A percentile compares a stretch with the other conserved stretches of the same genome.
phyloP scores from a whole-genome alignment of 1,140 invertebrate genomes.

The Rhagoletis pomonella region DNA sequence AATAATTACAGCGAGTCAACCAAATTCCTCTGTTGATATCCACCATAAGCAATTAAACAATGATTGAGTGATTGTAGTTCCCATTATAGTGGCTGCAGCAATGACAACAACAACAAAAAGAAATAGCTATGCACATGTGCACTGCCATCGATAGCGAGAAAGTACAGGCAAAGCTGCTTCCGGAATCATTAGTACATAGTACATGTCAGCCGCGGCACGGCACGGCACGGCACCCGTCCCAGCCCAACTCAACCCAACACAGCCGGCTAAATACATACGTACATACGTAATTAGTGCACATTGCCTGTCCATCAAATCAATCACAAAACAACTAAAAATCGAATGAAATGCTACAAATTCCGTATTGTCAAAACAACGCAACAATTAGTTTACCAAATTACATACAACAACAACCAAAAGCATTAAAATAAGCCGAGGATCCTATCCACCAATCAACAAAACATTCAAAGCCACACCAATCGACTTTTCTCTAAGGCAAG shows the following conservation, averaged over 20 bases:
- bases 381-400: slow-evolving; percentile 74
- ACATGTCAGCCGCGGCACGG: not conserved
- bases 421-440: not conserved
- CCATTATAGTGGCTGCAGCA: not conserved
- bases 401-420: slow-evolving; percentile 60
- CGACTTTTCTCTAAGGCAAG: not conserved
- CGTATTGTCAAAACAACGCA: slow-evolving; percentile 72
- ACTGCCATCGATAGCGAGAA: not conserved
- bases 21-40: not conserved
- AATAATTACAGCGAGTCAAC: not conserved
- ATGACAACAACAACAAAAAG: not conserved
- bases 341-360: slow-evolving; percentile 72
- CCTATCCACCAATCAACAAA: not conserved
- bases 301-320: slow-evolving; percentile 30
- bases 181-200: not conserved
- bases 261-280: too few relatives aligned
- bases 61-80: not conserved
- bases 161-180: slow-evolving; percentile 13
- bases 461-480: not conserved
- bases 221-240: not conserved
- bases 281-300: not conserved
- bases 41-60: not conserved
- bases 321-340: slow-evolving; percentile 29
- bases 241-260: not conserved
- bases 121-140: not conserved